Percentiles rank a stretch among this genome's conserved stretches.
These are phyloP conservation scores for Melanocharis versteri DNA, from an alignment of 2,113 vertebrate genomes.

Conservation along the genomic window DNA sequence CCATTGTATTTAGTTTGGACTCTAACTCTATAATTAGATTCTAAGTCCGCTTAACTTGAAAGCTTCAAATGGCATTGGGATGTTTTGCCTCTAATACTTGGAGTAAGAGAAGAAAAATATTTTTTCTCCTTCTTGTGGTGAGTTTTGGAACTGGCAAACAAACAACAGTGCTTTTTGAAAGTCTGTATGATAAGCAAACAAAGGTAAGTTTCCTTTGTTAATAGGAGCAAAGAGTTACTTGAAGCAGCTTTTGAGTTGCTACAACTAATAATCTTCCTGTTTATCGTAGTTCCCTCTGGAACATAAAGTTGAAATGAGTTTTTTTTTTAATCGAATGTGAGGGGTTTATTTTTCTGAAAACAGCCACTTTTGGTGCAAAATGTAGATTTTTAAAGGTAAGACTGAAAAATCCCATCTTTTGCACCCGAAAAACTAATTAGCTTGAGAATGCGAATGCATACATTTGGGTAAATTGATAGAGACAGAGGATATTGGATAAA, in stretches of 20 bases:
- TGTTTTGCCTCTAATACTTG: background rate
- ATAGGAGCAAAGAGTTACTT: background rate
- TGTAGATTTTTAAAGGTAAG: background rate
- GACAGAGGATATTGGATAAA: background rate
- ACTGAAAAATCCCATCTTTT: background rate
- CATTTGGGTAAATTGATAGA: background rate
- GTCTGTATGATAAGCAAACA: background rate
- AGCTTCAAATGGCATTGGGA: background rate
- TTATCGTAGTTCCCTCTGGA: background rate
- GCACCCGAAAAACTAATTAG: background rate
- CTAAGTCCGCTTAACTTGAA: background rate
- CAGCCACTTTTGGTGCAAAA: background rate
- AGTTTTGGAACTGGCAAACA: background rate
- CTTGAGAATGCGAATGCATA: background rate
- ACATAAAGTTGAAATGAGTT: background rate
- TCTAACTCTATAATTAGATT: background rate
- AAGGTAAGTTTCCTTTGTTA: conserved; percentile 10
- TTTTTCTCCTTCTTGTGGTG: background rate
- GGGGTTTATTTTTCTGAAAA: background rate
- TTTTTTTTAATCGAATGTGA: background rate
- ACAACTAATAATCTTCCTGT: background rate
- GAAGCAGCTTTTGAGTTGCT: background rate
- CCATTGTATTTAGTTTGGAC: background rate
- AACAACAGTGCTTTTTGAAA: background rate
- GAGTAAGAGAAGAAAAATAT: background rate